phyloP scores from a whole-genome alignment of 1,140 invertebrate species.

The Magallana ariakensis region DNA sequence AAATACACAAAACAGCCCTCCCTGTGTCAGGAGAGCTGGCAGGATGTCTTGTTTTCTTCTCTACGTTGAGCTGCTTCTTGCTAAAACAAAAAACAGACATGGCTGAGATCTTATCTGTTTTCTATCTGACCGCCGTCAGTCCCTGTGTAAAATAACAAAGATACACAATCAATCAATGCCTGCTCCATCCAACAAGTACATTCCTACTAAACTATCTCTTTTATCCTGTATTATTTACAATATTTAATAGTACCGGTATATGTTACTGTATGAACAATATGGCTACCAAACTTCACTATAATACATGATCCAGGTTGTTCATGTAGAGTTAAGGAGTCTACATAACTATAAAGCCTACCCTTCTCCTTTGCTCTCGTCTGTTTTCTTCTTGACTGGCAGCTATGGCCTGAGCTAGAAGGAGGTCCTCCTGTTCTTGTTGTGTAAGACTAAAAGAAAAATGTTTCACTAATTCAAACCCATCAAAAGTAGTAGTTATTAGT shows the following conservation, averaged over 20 bases:
- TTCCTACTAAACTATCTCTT: not conserved
- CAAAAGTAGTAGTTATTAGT: no score
- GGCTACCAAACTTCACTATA: not conserved
- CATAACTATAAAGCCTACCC: conserved; percentile 12
- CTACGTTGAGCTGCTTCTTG: conserved; percentile 14
- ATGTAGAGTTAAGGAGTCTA: no score
- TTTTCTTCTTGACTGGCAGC: conserved; percentile 78
- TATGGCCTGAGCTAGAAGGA: conserved; percentile 77
- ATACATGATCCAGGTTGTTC: no score
- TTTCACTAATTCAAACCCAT: no score
- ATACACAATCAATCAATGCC: no score
- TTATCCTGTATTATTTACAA: no score
- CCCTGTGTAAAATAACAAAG: not conserved
- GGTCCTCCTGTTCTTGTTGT: conserved; percentile 79
- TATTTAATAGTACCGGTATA: no score
- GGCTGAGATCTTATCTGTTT: conserved; percentile 8
- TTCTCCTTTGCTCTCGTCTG: conserved; percentile 55
- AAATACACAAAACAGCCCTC: no score
- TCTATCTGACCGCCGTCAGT: conserved; percentile 4
- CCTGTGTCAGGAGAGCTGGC: not conserved
- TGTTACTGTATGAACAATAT: not conserved
- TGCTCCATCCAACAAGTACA: no score
- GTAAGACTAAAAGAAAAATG: conserved; percentile 58
- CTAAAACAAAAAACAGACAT: conserved; percentile 18
- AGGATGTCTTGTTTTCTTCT: conserved; percentile 11